Percentiles rank a stretch among this genome's conserved stretches.
Conservation (phyloP, 2,888 invertebrate species). For the Schizaphis graminum region DNA sequence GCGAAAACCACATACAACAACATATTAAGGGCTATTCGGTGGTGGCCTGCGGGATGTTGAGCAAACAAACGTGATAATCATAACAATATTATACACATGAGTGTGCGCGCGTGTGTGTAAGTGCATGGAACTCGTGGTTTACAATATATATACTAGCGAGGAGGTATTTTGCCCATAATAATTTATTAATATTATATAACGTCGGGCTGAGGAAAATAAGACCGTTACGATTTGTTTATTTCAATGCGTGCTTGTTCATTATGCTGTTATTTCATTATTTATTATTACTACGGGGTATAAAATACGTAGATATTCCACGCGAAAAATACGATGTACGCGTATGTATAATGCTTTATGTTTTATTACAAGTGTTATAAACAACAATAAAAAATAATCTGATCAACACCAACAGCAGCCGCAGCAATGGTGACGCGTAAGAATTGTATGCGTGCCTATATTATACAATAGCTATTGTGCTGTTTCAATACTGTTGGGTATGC, state of each 20-base stretch:
- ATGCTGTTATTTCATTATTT: constrained; percentile 54
- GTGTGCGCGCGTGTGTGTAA: neutral
- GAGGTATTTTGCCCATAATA: neutral
- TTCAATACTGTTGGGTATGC: constrained; percentile 1
- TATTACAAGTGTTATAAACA: constrained; percentile 30
- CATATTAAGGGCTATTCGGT: neutral
- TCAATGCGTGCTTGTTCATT: constrained; percentile 16
- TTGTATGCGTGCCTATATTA: neutral
- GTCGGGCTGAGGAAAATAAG: neutral
- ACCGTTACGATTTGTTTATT: constrained; percentile 30
- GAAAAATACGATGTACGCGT: constrained; percentile 12
- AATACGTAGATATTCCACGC: constrained; percentile 3
- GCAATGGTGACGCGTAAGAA: neutral
- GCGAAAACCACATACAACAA: neutral
- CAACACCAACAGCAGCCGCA: constrained; percentile 26
- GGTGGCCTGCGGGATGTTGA: neutral
- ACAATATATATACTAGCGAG: neutral
- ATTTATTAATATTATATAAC: neutral
- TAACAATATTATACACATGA: neutral
- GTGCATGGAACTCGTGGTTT: neutral
- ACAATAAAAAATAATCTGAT: constrained; percentile 55
- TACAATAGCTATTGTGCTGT: constrained; percentile 50
- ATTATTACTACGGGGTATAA: constrained; percentile 19
- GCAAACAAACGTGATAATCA: neutral
- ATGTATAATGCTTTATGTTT: constrained; percentile 41